Conservation (phyloP, 2,888 invertebrate species). For the Alloscopus bannaensis region DNA sequence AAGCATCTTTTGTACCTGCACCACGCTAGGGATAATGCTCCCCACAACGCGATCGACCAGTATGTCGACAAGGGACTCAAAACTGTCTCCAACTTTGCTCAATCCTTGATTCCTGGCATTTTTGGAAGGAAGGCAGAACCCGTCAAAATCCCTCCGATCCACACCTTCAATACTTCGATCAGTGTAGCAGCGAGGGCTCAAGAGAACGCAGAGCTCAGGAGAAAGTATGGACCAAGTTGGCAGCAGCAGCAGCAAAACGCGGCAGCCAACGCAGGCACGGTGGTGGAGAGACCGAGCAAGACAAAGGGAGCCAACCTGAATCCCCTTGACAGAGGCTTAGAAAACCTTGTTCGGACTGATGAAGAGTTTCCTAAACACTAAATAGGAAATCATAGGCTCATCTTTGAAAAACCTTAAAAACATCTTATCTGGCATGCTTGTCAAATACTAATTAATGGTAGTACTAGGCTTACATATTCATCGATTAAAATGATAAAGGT, state of each 20-base stretch:
- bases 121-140: slow-evolving; percentile 10
- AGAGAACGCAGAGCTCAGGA: no score
- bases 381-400: no score
- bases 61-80: slow-evolving; percentile 22
- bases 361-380: slow-evolving; percentile 37
- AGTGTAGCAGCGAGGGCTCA: neutral
- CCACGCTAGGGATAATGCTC: slow-evolving; percentile 18
- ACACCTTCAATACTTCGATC: neutral
- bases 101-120: slow-evolving; percentile 25
- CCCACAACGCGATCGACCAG: slow-evolving; percentile 40
- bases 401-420: no score
- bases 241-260: neutral
- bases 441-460: no score
- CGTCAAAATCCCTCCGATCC: neutral
- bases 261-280: neutral
- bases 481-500: neutral
- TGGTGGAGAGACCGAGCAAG: slow-evolving; percentile 6
- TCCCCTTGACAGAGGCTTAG: slow-evolving; percentile 20
- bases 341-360: slow-evolving; percentile 32
- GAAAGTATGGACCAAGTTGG: no score
- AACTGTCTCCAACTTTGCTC: slow-evolving; percentile 26
- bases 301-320: slow-evolving; percentile 31
- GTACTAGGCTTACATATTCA: no score
- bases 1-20: slow-evolving; percentile 48
- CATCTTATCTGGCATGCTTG: no score